phyloP scores from a whole-genome alignment of 2,113 vertebrate genomes.

The Odobenus rosmarus region DNA sequence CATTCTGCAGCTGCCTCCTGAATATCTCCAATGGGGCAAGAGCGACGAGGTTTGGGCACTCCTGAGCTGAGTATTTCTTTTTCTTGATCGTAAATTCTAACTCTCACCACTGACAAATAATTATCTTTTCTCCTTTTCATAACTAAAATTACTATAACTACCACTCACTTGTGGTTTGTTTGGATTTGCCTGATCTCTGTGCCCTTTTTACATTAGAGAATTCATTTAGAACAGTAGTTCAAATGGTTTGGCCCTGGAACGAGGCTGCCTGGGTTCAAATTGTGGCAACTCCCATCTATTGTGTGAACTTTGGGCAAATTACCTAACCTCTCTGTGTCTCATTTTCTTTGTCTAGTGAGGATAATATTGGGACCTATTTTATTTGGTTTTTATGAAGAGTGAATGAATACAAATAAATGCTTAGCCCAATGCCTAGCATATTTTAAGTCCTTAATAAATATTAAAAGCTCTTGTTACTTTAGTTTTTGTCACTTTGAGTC shows the following conservation, averaged over 20 bases:
- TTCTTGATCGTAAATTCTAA: background rate
- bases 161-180: background rate
- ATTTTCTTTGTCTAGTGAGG: background rate
- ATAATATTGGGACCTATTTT: background rate
- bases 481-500: conserved; percentile 4
- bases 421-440: background rate
- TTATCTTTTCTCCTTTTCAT: background rate
- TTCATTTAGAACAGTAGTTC: background rate
- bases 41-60: background rate
- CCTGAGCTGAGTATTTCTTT: background rate
- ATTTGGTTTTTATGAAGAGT: background rate
- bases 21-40: background rate
- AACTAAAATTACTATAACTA: background rate
- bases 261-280: background rate
- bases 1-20: background rate
- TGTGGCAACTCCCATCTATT: background rate
- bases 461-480: background rate
- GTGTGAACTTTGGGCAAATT: background rate
- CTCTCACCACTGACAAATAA: background rate
- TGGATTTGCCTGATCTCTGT: background rate
- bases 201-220: background rate
- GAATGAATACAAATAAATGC: background rate
- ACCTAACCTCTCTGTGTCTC: background rate
- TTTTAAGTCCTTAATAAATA: background rate
- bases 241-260: background rate